Percentiles rank a stretch among this genome's conserved stretches.
Evolutionary conservation across 1,140 invertebrate genomes (phyloP).

Genomic region (Drosophila nigrodunni): DNA sequence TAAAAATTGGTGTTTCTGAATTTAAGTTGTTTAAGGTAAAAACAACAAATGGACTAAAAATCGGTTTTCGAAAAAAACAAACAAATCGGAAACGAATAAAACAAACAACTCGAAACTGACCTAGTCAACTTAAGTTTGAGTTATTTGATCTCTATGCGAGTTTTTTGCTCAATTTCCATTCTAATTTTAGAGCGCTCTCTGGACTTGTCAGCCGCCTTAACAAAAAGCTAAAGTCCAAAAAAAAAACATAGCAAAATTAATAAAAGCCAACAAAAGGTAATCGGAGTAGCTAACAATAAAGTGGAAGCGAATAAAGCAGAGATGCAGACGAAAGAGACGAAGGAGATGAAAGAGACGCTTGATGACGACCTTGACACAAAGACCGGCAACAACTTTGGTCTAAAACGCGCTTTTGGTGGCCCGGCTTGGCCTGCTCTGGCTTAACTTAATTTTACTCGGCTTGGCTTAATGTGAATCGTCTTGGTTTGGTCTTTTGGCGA

Average conservation of each 20-base stretch:
- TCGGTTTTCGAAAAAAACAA: background rate
- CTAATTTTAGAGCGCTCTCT: background rate
- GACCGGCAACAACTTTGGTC: slow-evolving; percentile 69
- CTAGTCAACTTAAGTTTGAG: background rate
- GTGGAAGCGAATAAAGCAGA: slow-evolving; percentile 2
- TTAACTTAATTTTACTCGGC: background rate
- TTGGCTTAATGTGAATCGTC: background rate
- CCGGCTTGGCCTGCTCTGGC: slow-evolving; percentile 15
- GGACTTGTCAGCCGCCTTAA: background rate
- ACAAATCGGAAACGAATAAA: slow-evolving; percentile 3
- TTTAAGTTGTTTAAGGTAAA: background rate
- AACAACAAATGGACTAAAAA: too few species aligned
- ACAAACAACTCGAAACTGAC: slow-evolving; percentile 10
- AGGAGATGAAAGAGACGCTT: slow-evolving; percentile 6
- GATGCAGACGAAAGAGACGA: too few species aligned
- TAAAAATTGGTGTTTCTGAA: too few species aligned
- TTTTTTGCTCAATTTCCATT: too few species aligned
- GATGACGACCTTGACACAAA: slow-evolving; percentile 79
- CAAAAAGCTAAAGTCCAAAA: background rate
- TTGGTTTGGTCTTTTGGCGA: slow-evolving; percentile 6
- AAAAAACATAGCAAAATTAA: slow-evolving; percentile 8
- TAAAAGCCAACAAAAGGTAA: slow-evolving; percentile 5
- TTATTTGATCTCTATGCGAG: too few species aligned
- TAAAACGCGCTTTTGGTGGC: slow-evolving; percentile 41
- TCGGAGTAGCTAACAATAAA: slow-evolving; percentile 2